Evolutionary conservation across 1,140 invertebrate genomes (phyloP).

Genomic region (Drosophila pseudoobscura): DNA sequence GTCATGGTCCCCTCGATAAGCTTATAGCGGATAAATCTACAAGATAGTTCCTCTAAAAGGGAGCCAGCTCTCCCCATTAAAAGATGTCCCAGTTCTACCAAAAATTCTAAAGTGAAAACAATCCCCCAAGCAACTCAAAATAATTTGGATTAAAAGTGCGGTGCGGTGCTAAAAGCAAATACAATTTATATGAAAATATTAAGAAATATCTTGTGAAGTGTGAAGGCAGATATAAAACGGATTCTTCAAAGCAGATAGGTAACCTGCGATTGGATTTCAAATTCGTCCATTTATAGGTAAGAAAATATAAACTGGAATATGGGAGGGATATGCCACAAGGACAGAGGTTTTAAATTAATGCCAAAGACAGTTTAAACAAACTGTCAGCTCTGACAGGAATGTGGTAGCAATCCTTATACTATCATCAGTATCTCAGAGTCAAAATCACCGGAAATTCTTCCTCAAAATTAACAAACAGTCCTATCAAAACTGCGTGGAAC

Average conservation of each 20-base stretch:
- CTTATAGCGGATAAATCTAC: slow-evolving; percentile 33
- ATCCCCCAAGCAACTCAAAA: slow-evolving; percentile 15
- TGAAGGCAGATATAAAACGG: slow-evolving; percentile 1
- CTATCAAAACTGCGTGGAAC: no score
- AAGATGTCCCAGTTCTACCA: not conserved
- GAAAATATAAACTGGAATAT: not conserved
- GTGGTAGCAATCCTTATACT: no score
- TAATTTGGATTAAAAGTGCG: slow-evolving; percentile 18
- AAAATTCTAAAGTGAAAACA: slow-evolving; percentile 10
- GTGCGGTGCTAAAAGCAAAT: slow-evolving; percentile 41
- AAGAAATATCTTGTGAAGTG: slow-evolving; percentile 50
- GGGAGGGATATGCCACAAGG: no score
- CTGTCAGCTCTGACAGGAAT: no score
- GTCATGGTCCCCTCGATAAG: slow-evolving; percentile 18
- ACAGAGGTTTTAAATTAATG: not conserved
- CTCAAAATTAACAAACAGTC: no score
- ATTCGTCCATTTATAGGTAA: slow-evolving; percentile 34
- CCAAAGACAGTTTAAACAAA: not conserved
- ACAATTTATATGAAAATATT: slow-evolving; percentile 36
- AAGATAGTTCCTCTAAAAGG: slow-evolving; percentile 23
- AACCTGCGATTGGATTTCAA: slow-evolving; percentile 47
- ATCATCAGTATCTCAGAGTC: no score
- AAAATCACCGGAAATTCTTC: no score
- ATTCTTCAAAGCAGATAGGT: slow-evolving; percentile 1
- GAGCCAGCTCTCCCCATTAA: slow-evolving; percentile 1